Conservation (phyloP, 2,113 vertebrate species). For the Serinus canaria region DNA sequence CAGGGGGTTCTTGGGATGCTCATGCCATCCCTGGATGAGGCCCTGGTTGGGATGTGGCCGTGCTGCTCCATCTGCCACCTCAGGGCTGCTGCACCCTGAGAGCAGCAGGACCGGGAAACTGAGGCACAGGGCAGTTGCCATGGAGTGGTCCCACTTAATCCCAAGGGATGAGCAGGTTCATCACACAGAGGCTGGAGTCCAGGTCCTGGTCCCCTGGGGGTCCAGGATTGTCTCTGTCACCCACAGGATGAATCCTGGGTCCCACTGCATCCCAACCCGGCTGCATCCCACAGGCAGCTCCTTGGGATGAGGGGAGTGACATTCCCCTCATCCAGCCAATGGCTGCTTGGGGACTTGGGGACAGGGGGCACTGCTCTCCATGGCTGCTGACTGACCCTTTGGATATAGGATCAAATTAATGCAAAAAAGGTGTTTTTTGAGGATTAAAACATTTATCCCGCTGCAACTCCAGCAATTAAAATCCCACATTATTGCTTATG, state of each 20-base stretch:
- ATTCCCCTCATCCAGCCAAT: background rate
- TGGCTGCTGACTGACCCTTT: rapidly evolving
- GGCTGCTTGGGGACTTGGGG: background rate
- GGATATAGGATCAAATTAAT: background rate
- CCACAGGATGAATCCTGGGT: rapidly evolving
- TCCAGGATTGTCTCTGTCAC: background rate
- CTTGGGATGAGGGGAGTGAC: background rate
- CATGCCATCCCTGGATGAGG: background rate
- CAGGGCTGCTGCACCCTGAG: background rate
- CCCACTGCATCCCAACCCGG: rapidly evolving
- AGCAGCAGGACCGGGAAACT: background rate
- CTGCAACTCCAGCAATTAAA: background rate
- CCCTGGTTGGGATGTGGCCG: rapidly evolving
- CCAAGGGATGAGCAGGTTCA: background rate
- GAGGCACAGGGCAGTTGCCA: background rate
- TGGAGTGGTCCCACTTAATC: background rate
- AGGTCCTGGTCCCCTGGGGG: background rate
- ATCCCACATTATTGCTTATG: background rate
- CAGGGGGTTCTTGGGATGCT: background rate
- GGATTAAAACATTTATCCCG: rapidly evolving
- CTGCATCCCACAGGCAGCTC: background rate
- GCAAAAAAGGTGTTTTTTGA: rapidly evolving
- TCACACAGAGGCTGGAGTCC: background rate
- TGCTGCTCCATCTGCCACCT: background rate
- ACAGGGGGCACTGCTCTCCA: background rate